These are phyloP conservation scores for Fragum sueziense DNA, from an alignment of 2,888 invertebrate species.

Conservation along the genomic window DNA sequence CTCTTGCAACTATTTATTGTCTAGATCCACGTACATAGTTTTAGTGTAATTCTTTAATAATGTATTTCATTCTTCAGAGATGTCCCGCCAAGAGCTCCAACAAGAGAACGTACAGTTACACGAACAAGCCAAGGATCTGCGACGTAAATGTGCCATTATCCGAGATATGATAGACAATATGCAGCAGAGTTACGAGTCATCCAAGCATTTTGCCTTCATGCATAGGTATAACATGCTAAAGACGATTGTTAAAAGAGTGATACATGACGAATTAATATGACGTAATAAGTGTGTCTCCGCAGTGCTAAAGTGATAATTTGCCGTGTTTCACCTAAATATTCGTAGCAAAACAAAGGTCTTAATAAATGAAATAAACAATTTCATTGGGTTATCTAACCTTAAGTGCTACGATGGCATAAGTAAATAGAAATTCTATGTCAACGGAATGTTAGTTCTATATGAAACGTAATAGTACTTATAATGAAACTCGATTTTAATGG, in stretches of 20 bases:
- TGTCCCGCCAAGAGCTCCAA: constrained; percentile 96
- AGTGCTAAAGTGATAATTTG: neutral
- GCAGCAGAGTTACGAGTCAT: constrained; percentile 72
- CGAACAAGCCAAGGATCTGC: constrained; percentile 86
- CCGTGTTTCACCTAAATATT: neutral
- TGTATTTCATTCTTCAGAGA: constrained; percentile 85
- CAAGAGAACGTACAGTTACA: constrained; percentile 97
- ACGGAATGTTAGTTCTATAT: too few species aligned
- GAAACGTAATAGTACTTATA: too few species aligned
- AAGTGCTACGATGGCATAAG: too few species aligned
- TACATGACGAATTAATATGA: constrained; percentile 61
- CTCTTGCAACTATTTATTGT: too few species aligned
- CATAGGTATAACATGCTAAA: constrained; percentile 77
- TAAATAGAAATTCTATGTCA: too few species aligned
- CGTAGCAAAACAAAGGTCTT: neutral
- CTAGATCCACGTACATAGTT: too few species aligned
- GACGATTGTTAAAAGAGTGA: constrained; percentile 74
- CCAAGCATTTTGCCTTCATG: constrained; percentile 74
- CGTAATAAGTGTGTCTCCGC: neutral
- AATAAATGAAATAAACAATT: too few species aligned
- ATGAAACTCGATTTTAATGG: too few species aligned
- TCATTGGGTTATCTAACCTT: too few species aligned
- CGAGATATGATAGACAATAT: constrained; percentile 74
- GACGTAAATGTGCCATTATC: constrained; percentile 74
- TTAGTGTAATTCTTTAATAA: too few species aligned